Percentiles rank a stretch among this genome's conserved stretches.
Conservation (phyloP, 2,888 invertebrate genomes). For the Cylindroiulus punctatus region DNA sequence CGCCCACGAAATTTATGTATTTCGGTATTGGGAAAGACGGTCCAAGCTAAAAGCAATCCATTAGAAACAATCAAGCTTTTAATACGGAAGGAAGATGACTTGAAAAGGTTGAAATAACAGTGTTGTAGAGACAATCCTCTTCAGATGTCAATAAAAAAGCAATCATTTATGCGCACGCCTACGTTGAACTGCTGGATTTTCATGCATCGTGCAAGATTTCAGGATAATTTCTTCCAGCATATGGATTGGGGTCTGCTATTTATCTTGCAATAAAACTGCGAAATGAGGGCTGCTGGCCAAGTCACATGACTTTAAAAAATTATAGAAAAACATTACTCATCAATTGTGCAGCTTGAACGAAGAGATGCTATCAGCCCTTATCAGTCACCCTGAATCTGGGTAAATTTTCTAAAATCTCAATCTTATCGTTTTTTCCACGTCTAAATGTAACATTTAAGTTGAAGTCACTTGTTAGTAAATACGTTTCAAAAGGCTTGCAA, state of each 20-base stretch:
- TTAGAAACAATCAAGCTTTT: constrained; percentile 31
- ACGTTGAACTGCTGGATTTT: background rate
- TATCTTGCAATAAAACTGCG: background rate
- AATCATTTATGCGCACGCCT: constrained; percentile 23
- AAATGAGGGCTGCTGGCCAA: background rate
- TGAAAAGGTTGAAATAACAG: constrained; percentile 39
- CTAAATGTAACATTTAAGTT: no score
- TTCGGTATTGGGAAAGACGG: constrained; percentile 1
- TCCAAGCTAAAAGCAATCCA: constrained; percentile 34
- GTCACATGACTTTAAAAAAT: background rate
- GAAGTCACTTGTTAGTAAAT: no score
- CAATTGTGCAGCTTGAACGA: no score
- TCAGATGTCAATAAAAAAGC: constrained; percentile 35
- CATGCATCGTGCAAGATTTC: constrained; percentile 7
- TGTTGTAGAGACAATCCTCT: constrained; percentile 38
- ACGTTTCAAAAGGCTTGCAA: no score
- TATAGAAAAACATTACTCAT: no score
- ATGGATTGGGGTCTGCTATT: constrained; percentile 3
- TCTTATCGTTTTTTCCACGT: no score
- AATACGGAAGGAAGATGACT: constrained; percentile 10
- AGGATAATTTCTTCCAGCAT: constrained; percentile 35
- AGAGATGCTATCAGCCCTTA: no score
- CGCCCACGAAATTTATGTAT: background rate
- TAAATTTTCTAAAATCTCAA: no score
- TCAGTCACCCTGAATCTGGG: no score